Conservation (phyloP, 2,113 vertebrate genomes). For the Callorhinus ursinus region DNA sequence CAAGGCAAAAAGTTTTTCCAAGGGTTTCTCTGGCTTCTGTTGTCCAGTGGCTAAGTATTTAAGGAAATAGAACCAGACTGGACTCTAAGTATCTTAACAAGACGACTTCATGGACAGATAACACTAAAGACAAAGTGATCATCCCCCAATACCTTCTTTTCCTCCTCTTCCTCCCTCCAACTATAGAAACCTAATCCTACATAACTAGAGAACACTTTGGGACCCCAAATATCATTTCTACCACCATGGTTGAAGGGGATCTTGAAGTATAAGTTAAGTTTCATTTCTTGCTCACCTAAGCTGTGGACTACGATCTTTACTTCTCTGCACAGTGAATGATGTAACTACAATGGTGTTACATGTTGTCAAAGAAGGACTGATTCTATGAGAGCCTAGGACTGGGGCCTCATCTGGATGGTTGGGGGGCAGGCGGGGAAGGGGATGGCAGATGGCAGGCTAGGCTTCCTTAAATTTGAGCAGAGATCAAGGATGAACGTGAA, state of each 20-base stretch:
- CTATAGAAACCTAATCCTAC: not conserved
- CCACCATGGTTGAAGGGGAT: not conserved
- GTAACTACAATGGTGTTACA: not conserved
- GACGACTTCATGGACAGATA: not conserved
- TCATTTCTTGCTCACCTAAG: not conserved
- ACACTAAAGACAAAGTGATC: not conserved
- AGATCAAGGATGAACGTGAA: not conserved
- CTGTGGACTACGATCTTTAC: not conserved
- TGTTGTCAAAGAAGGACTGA: not conserved
- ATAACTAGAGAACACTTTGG: not conserved
- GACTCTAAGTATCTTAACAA: not conserved
- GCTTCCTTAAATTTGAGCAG: not conserved
- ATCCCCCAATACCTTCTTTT: not conserved
- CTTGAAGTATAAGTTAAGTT: not conserved
- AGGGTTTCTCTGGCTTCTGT: not conserved
- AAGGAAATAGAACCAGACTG: not conserved
- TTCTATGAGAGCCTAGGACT: not conserved
- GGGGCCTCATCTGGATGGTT: not conserved
- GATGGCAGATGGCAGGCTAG: not conserved
- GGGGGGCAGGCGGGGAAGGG: too few relatives aligned
- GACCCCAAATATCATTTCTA: not conserved
- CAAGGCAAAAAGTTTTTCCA: not conserved
- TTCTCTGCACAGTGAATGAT: not conserved
- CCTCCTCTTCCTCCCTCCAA: not conserved
- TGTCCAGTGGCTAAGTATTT: not conserved